phyloP scores from a whole-genome alignment of 2,888 invertebrate genomes.

The Scaptomyza flava region DNA sequence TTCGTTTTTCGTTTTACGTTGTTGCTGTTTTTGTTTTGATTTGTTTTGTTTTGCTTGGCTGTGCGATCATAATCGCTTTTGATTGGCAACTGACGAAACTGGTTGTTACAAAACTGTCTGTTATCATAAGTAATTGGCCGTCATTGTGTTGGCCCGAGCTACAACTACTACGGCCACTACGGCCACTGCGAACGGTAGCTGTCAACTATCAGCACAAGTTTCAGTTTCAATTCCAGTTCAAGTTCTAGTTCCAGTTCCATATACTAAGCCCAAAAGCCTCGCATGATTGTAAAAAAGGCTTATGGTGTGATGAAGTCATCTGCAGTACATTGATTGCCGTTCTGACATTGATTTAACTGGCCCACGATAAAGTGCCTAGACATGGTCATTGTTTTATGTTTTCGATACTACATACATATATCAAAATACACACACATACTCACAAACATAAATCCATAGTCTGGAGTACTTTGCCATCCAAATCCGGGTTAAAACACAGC shows the following conservation, averaged over 20 bases:
- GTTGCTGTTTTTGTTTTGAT: neutral
- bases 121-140: conserved; percentile 73
- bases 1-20: neutral
- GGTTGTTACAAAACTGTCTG: conserved; percentile 68
- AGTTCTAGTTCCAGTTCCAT: neutral
- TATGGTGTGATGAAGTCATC: conserved; percentile 52
- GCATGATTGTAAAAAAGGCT: conserved; percentile 43
- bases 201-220: conserved; percentile 7
- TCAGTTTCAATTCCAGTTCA: conserved; percentile 1
- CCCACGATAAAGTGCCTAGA: conserved; percentile 42
- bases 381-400: conserved; percentile 31
- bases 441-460: neutral
- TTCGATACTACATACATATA: no score
- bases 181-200: neutral
- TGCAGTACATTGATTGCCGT: conserved; percentile 43
- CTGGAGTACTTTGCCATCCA: conserved; percentile 6
- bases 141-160: conserved; percentile 60
- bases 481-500: conserved; percentile 44
- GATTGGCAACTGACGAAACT: conserved; percentile 63
- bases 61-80: conserved; percentile 16
- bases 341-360: conserved; percentile 56
- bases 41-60: conserved; percentile 4
- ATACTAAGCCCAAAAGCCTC: conserved; percentile 30
- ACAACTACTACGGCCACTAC: conserved; percentile 3
- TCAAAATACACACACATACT: neutral